Evolutionary conservation across 2,113 vertebrate species (phyloP).

Genomic region (Porphyrio hochstetteri): DNA sequence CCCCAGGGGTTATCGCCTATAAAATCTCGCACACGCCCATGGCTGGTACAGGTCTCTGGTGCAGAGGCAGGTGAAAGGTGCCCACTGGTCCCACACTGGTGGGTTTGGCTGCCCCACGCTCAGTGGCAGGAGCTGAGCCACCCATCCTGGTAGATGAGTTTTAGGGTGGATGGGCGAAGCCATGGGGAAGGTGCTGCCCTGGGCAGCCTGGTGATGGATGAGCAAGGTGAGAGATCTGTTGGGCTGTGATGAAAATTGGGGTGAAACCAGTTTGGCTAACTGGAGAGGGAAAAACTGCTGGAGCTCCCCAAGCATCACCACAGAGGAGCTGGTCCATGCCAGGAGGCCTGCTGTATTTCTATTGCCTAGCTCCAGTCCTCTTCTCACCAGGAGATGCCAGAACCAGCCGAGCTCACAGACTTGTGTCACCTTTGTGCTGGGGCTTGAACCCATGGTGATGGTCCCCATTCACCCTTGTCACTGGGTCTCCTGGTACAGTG

Average conservation of each 20-base stretch:
- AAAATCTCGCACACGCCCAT: neutral
- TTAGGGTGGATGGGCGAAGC: neutral
- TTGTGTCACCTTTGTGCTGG: neutral
- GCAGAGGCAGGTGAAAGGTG: slow-evolving; percentile 41
- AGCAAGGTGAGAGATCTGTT: neutral
- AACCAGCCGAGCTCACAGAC: neutral
- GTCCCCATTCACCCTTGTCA: neutral
- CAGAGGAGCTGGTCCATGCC: rapidly evolving
- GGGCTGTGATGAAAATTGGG: neutral
- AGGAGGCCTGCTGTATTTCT: neutral
- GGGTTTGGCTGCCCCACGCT: neutral
- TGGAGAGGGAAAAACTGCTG: neutral
- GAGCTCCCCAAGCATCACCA: neutral
- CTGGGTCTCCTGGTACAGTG: rapidly evolving
- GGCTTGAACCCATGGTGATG: neutral
- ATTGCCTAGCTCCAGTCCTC: neutral
- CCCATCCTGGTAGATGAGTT: neutral
- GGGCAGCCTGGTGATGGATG: neutral
- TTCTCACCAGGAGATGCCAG: neutral
- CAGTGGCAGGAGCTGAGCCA: neutral
- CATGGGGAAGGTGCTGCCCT: neutral
- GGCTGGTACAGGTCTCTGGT: neutral
- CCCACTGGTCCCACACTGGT: rapidly evolving
- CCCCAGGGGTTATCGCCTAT: neutral
- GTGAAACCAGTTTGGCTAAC: neutral